Evolutionary conservation across 2,797 vertebrate species (phyloP).

Genomic region (Propithecus perrieri): DNA sequence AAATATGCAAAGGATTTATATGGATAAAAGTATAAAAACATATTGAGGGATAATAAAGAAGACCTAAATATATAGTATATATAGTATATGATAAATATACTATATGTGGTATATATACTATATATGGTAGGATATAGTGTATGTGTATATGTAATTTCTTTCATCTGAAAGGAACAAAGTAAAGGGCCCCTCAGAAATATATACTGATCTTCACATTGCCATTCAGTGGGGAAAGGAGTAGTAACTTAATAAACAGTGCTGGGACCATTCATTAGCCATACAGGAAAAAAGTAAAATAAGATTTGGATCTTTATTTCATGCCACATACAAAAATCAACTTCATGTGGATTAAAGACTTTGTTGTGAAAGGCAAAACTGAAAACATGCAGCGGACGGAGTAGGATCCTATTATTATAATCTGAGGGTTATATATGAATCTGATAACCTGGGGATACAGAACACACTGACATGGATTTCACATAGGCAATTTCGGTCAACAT

Average conservation of each 20-base stretch:
- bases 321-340: neutral
- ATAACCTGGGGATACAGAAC: neutral
- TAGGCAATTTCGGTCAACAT: neutral
- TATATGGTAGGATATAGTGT: too few species aligned
- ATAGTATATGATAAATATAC: too few species aligned
- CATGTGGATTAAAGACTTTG: neutral
- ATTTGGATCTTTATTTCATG: neutral
- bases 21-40: neutral
- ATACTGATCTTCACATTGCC: neutral
- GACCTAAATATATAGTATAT: neutral
- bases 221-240: neutral
- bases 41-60: neutral
- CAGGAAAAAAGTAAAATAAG: neutral
- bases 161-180: neutral
- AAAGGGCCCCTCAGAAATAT: neutral
- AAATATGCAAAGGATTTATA: neutral
- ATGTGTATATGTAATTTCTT: too few species aligned
- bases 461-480: neutral
- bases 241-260: neutral
- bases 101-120: too few species aligned
- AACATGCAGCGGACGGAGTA: neutral
- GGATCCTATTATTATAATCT: neutral
- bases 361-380: neutral
- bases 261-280: neutral
- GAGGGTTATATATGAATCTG: neutral